Conservation (phyloP, 1,140 invertebrate genomes). For the Phocides pigmalion region DNA sequence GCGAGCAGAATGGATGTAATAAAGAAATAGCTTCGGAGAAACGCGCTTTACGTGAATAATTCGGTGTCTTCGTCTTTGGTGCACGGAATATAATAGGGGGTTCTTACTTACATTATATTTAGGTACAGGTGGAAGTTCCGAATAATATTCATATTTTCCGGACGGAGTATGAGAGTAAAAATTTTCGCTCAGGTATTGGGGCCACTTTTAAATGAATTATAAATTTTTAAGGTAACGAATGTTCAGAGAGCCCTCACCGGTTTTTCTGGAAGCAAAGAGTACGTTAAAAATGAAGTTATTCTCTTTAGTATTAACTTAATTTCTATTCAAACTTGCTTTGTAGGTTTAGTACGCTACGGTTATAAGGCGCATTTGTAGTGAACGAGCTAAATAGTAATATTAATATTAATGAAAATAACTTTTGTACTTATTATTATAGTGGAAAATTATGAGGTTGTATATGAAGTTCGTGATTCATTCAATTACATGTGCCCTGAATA, state of each 20-base stretch:
- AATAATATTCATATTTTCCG: slow-evolving; percentile 46
- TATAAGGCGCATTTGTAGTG: background rate
- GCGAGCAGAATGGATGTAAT: slow-evolving; percentile 62
- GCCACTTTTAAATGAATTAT: slow-evolving; percentile 19
- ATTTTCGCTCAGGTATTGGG: slow-evolving; percentile 11
- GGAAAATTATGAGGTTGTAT: slow-evolving; percentile 11
- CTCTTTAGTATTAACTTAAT: slow-evolving; percentile 3
- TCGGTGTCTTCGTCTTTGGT: slow-evolving; percentile 51
- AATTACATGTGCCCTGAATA: slow-evolving; percentile 20
- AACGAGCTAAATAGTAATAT: background rate
- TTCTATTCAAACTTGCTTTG: slow-evolving; percentile 4
- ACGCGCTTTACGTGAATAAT: slow-evolving; percentile 63
- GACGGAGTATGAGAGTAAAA: background rate
- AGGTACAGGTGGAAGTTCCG: slow-evolving; percentile 22
- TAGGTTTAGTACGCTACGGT: background rate
- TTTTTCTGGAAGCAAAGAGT: background rate
- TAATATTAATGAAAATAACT: slow-evolving; percentile 8
- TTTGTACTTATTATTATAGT: slow-evolving; percentile 1
- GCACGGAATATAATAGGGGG: slow-evolving; percentile 33
- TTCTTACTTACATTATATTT: slow-evolving; percentile 30
- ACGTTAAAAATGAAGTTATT: background rate
- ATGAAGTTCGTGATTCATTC: slow-evolving; percentile 16
- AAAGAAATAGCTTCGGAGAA: slow-evolving; percentile 65
- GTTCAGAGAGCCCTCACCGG: background rate
- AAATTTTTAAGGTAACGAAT: slow-evolving; percentile 18